Evolutionary conservation across 2,888 invertebrate species (phyloP), one percentile per base, ranked within the genome.

Genomic region (Taphrorychus bicolor): DNA sequence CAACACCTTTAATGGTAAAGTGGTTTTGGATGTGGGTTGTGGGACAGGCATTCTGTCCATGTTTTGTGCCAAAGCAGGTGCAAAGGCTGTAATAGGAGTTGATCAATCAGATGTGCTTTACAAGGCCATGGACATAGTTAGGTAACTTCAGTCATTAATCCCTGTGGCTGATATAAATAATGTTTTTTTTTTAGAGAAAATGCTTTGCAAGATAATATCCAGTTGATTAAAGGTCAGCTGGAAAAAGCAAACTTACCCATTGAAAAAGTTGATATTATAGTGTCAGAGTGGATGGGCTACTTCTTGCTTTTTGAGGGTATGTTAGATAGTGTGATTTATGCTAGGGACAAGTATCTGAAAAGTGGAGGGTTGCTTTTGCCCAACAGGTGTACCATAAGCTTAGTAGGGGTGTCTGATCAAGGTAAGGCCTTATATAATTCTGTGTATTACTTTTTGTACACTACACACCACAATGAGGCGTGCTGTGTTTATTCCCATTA

Each of bases 231-330:
- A 83, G 96, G 96, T 0, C 87, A 92, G 74, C 82, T 98, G 19
- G 98, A 98, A 82, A 91, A 95, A 73, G 91, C 92, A 3, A 84
- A 86, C 59, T 81, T 95, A 53, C 92, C 92, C 0, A 84, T 86
- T 40, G 88, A 91, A 61, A 90, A 92, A 82, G 92, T 93, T 40
- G 97, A 98, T 81, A 88, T 97, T 3, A 94, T 98, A 73, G 90
- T 98, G 2, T 97, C 97, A 0, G 98, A 98, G 82, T 98, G 97
- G 97, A 98, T 98, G 98, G 98, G 98, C 0, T 98, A 98, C 81
- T 97, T 98, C 80, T 84, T 98, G 42, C 83, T 98, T 1, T 98
- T 95, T 81, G 98, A 98, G 84, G 97, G 95, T 49, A 98, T 98
- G 98, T 81, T 98, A 66, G 97, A 97, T 78, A 94, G 95, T 79